A percentile compares a stretch with the other conserved stretches of the same genome.
phyloP scores from a whole-genome alignment of 1,140 invertebrate genomes.

The Cryptotermes secundus region DNA sequence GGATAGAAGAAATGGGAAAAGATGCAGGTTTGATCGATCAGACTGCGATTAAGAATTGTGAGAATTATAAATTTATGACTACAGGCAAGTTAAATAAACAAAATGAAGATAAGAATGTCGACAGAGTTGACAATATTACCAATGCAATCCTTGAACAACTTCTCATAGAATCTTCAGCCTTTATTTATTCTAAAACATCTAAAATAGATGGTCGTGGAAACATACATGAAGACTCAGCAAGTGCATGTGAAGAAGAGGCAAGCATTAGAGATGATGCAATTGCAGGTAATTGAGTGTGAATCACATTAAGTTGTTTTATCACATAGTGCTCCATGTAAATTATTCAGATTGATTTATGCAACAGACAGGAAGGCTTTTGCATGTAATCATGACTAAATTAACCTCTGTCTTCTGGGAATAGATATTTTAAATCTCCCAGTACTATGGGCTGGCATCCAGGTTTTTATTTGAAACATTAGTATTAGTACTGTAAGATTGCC shows the following conservation, averaged over 20 bases:
- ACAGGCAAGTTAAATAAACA: not conserved
- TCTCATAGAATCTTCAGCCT: not conserved
- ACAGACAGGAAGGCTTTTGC: no score
- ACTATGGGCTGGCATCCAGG: no score
- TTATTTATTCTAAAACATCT: not conserved
- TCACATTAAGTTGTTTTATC: no score
- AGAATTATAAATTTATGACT: not conserved
- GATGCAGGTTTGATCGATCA: not conserved
- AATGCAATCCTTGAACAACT: conserved; percentile 7
- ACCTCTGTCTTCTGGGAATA: no score
- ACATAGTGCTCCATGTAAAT: no score
- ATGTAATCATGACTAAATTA: no score
- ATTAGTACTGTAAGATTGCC: no score
- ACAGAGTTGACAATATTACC: not conserved
- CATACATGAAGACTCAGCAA: not conserved
- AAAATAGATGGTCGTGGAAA: not conserved
- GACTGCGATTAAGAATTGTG: not conserved
- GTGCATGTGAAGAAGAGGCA: not conserved
- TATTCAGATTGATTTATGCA: no score
- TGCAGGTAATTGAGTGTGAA: not conserved
- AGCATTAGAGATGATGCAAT: not conserved
- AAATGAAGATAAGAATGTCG: not conserved
- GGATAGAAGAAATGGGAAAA: not conserved
- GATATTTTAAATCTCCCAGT: no score
- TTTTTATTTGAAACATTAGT: no score